These are phyloP conservation scores for Astropecten irregularis DNA, from an alignment of 53 echinoderm and acorn worm genomes.

Conservation along the genomic window DNA sequence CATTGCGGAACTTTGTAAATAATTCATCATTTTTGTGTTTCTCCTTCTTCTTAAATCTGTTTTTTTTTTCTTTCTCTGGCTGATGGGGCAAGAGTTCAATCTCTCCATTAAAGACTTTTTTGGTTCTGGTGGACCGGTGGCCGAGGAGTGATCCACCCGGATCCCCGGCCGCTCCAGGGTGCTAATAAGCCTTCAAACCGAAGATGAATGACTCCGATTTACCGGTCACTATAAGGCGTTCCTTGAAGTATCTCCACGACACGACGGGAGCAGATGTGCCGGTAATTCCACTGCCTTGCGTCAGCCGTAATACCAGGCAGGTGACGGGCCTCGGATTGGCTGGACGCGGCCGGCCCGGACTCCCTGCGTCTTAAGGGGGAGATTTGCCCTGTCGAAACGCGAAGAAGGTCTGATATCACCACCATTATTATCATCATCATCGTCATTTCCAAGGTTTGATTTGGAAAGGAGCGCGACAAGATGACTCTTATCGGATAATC, in stretches of 20 bases:
- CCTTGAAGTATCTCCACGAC: background rate
- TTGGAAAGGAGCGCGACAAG: background rate
- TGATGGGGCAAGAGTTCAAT: no score
- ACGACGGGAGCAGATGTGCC: conserved; percentile 33
- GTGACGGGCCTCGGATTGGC: conserved; percentile 38
- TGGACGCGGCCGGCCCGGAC: background rate
- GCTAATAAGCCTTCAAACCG: background rate
- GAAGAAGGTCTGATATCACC: no score
- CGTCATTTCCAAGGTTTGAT: no score
- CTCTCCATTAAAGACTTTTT: no score
- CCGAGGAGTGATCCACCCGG: background rate
- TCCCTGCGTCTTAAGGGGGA: conserved; percentile 33
- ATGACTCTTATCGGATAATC: conserved; percentile 23
- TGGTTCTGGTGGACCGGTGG: conserved; percentile 9
- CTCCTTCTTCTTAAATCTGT: no score
- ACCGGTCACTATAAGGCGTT: conserved; percentile 29
- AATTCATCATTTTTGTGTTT: no score
- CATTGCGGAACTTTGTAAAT: no score
- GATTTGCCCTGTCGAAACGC: background rate
- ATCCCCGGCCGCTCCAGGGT: background rate
- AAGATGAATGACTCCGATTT: conserved; percentile 38
- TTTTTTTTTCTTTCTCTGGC: no score
- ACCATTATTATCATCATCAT: no score
- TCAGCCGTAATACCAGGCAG: conserved; percentile 31
- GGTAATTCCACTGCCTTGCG: conserved; percentile 29